These are phyloP conservation scores for Andrena praecox DNA, from an alignment of 2,888 invertebrate species.

Conservation along the genomic window DNA sequence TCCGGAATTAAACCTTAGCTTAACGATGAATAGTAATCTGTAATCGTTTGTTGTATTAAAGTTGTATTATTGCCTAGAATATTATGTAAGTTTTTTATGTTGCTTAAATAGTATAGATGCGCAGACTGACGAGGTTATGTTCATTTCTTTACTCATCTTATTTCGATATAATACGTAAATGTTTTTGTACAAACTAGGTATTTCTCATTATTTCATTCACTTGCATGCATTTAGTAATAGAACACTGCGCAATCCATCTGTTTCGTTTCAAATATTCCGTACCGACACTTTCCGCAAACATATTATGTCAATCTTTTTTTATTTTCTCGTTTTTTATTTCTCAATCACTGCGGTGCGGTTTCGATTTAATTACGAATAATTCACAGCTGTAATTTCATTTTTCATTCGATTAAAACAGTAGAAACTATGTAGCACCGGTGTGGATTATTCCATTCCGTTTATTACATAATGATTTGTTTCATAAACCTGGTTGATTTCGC, in stretches of 20 bases:
- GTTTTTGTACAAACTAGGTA: not conserved
- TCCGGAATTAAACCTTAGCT: not conserved
- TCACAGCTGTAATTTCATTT: not conserved
- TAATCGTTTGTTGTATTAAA: not conserved
- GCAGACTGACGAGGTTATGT: conserved; percentile 18
- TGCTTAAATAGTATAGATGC: not conserved
- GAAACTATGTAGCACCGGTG: not conserved
- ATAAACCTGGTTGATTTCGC: no score
- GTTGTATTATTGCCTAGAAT: not conserved
- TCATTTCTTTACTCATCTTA: not conserved
- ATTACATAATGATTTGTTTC: not conserved
- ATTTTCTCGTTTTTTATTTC: not conserved
- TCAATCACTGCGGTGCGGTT: not conserved
- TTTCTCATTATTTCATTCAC: not conserved
- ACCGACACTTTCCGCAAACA: not conserved
- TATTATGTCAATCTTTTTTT: not conserved
- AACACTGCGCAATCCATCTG: not conserved
- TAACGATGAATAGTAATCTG: not conserved
- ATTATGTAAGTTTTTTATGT: conserved; percentile 9
- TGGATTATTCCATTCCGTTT: not conserved
- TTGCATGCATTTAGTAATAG: not conserved
- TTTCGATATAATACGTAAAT: not conserved
- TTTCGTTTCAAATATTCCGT: not conserved
- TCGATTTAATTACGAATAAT: not conserved
- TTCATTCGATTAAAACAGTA: not conserved